phyloP scores from a whole-genome alignment of 1,140 invertebrate species.

The Mercenaria mercenaria region DNA sequence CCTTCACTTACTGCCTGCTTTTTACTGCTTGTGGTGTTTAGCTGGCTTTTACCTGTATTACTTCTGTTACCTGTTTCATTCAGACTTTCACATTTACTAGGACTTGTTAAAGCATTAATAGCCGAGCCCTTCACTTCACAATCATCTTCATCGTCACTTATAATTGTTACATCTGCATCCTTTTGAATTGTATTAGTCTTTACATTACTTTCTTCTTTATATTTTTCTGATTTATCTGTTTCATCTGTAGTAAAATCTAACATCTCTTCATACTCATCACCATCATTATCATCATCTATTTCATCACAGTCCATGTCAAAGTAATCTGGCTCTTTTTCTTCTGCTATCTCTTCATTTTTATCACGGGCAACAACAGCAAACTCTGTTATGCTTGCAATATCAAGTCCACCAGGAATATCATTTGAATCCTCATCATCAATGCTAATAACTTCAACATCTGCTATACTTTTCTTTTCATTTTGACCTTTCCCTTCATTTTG shows the following conservation, averaged over 20 bases:
- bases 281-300: conserved; percentile 43
- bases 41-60: neutral
- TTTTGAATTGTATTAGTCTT: neutral
- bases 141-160: conserved; percentile 61
- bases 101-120: neutral
- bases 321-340: conserved; percentile 22
- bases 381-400: neutral
- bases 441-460: neutral
- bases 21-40: too few relatives aligned
- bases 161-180: conserved; percentile 61
- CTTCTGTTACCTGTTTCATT: neutral
- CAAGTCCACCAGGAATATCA: neutral
- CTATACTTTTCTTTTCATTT: neutral
- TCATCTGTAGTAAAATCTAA: neutral
- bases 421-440: conserved; percentile 22
- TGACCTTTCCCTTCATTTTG: neutral
- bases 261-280: conserved; percentile 46
- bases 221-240: neutral
- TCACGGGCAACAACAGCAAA: neutral
- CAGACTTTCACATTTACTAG: neutral
- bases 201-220: neutral
- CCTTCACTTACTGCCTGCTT: neutral
- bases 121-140: neutral
- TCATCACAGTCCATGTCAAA: conserved; percentile 48
- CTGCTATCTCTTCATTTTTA: conserved; percentile 10